Conservation (phyloP, 2,113 vertebrate species). For the Petrocephalus zakoni region DNA sequence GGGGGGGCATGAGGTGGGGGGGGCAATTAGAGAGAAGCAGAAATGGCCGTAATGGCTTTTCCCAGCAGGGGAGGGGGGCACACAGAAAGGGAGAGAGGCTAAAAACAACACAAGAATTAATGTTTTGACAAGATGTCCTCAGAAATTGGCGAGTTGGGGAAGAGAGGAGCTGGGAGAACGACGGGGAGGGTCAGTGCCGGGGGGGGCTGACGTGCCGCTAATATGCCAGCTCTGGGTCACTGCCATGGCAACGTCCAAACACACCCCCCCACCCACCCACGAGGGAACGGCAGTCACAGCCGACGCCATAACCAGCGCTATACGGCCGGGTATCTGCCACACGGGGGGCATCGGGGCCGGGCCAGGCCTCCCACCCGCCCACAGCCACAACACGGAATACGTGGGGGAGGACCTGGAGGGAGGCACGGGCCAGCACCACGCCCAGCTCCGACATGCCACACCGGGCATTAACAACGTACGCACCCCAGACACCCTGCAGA, state of each 20-base stretch:
- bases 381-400: too few species aligned
- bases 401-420: background rate
- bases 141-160: slow-evolving; percentile 36
- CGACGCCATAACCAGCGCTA: background rate
- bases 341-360: background rate
- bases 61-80: slow-evolving; percentile 51
- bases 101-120: slow-evolving; percentile 46
- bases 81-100: slow-evolving; percentile 34
- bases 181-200: background rate
- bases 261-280: background rate
- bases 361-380: background rate
- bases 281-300: background rate
- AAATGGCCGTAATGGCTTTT: slow-evolving; percentile 60
- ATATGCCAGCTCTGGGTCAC: background rate
- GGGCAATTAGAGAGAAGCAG: slow-evolving; percentile 64
- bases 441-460: background rate
- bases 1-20: slow-evolving; percentile 31
- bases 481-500: background rate
- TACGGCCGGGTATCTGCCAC: background rate
- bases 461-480: background rate
- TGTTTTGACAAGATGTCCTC: slow-evolving; percentile 43
- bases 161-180: slow-evolving; percentile 35
- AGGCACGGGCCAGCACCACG: background rate
- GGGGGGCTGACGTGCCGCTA: background rate
- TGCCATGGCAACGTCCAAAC: background rate